Evolutionary conservation across 2,888 invertebrate genomes (phyloP), one percentile per base, ranked within the genome.

Genomic region (Omphaloscelis lunosa): DNA sequence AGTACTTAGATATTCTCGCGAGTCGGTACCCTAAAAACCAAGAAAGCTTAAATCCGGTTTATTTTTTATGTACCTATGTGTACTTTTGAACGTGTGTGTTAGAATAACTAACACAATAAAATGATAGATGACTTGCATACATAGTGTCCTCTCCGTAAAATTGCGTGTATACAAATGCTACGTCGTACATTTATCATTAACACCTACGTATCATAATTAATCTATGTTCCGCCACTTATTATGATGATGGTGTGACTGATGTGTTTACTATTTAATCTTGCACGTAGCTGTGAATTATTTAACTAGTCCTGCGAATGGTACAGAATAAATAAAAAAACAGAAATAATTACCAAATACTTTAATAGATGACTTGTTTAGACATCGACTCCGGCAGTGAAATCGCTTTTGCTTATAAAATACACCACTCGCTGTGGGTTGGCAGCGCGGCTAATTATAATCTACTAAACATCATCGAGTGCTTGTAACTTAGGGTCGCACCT

Each of bases 381-480:
- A 17, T 68, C 23, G 15, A 63, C 17, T 48, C 7, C 27, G 34
- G 51, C 62, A 41, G 15, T 39, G n/a, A 71, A 70, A 69, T 66
- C 85, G 89, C 75, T 70, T 80, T 83, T 86, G 86, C 82, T 85
- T 75, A 66, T 92, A 63, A 89, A 90, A 90, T 93, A 87, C 59
- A 82, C 91, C 92, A 83, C 82, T 79, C 73, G 66, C 80, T 84
- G 87, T 89, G 91, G 92, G 93, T 93, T 93, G 92, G 93, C 92
- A 93, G 93, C 94, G 91, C 91, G 91, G 95, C 96, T 96, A 96
- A 96, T 96, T 96, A 96, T 96, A 96, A 95, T 96, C 96, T 93
- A 94, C 96, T 95, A 95, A 96, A 95, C 95, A 95, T 95, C 95
- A 96, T 95, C 95, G 95, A 94, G 94, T 94, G 94, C 92, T 94